Percentiles rank a stretch among this genome's conserved stretches.
Conservation (phyloP, 53 echinoderm and acorn worm genomes). For the Crossaster papposus region DNA sequence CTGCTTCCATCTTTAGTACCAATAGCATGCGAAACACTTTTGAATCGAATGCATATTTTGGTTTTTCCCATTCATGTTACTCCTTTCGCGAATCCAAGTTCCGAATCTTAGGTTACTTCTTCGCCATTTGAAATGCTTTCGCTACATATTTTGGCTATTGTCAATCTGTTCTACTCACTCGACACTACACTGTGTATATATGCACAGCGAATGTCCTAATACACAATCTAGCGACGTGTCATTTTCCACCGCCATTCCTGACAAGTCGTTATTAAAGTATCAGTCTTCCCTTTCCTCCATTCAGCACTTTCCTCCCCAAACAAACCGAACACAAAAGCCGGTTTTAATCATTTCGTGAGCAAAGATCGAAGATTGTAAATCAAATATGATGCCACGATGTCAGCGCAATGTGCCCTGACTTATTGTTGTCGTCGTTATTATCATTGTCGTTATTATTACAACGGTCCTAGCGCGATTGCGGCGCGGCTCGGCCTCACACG, state of each 20-base stretch:
- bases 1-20: no score
- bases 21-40: no score
- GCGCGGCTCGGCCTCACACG: not conserved
- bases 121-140: not conserved
- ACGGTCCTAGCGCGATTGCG: not conserved
- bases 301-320: not conserved
- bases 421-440: not conserved
- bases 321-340: not conserved
- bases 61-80: no score
- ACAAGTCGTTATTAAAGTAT: constrained; percentile 50
- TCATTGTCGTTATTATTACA: not conserved
- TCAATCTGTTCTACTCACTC: not conserved
- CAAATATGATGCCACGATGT: constrained; percentile 14
- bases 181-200: not conserved
- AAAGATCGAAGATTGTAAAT: constrained; percentile 14
- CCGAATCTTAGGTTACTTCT: not conserved
- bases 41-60: no score
- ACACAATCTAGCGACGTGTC: not conserved
- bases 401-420: not conserved
- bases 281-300: not conserved
- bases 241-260: not conserved
- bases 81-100: no score
- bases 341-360: constrained; percentile 33
- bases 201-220: not conserved
- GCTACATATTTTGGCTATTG: not conserved